phyloP scores from a whole-genome alignment of 2,797 vertebrate genomes.

The Valencia hispanica region DNA sequence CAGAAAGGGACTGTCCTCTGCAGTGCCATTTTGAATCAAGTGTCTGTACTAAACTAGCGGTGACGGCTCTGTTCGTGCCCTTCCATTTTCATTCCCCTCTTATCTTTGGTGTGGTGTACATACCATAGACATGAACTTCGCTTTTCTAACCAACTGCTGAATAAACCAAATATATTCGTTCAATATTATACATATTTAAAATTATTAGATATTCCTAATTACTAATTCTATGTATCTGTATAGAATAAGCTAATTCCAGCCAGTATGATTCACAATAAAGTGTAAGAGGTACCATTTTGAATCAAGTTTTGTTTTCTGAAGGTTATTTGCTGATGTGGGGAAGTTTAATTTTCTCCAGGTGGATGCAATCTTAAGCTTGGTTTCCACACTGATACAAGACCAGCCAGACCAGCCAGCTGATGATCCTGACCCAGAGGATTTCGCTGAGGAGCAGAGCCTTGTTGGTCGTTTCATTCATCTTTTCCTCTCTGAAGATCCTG shows the following conservation, averaged over 20 bases:
- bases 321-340: not conserved
- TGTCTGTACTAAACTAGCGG: too few relatives aligned
- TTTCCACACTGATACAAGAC: constrained; percentile 95
- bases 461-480: constrained; percentile 98
- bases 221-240: not conserved
- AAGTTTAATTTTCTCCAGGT: constrained; percentile 78
- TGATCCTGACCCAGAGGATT: constrained; percentile 97
- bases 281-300: too few relatives aligned
- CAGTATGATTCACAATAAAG: too few relatives aligned
- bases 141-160: not conserved
- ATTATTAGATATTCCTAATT: not conserved
- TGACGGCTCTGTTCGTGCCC: too few relatives aligned
- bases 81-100: too few relatives aligned
- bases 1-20: too few relatives aligned
- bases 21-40: too few relatives aligned
- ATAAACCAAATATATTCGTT: not conserved
- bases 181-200: not conserved
- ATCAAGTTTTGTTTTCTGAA: not conserved
- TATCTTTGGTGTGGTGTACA: not conserved
- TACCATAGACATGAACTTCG: not conserved
- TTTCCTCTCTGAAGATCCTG: constrained; percentile 92
- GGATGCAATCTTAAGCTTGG: constrained; percentile 94
- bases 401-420: constrained; percentile 97
- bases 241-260: too few relatives aligned
- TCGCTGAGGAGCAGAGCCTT: constrained; percentile 98